Conservation (phyloP, 2,797 vertebrate genomes). For the Chelon auratus region DNA sequence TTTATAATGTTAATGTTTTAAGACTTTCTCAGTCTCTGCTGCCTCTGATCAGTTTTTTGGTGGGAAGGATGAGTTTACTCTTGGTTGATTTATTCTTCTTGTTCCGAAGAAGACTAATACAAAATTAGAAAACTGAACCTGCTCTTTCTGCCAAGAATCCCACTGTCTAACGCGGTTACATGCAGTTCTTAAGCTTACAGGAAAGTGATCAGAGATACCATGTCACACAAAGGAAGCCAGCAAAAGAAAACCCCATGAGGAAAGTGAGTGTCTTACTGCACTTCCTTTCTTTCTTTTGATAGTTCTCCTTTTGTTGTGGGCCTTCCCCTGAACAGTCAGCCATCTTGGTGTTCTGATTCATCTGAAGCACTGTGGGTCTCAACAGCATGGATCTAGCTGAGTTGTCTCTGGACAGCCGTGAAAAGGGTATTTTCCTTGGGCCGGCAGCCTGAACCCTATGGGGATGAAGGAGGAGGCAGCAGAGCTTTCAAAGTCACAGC, state of each 20-base stretch:
- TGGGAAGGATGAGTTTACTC: too few relatives aligned
- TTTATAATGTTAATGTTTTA: too few relatives aligned
- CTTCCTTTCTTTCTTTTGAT: slow-evolving; percentile 49
- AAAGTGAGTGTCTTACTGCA: slow-evolving; percentile 31
- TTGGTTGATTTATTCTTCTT: slow-evolving; percentile 10
- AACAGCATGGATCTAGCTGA: slow-evolving; percentile 37
- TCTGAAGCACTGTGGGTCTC: slow-evolving; percentile 22
- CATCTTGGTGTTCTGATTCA: slow-evolving; percentile 1
- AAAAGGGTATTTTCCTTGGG: slow-evolving; percentile 42
- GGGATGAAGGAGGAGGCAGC: slow-evolving; percentile 43
- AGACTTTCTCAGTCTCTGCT: too few relatives aligned
- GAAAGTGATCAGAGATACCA: slow-evolving; percentile 41
- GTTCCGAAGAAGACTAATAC: too few relatives aligned
- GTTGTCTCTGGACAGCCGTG: slow-evolving; percentile 51
- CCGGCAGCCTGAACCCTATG: slow-evolving; percentile 45
- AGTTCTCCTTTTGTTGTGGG: slow-evolving; percentile 1
- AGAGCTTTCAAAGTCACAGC: slow-evolving; percentile 14
- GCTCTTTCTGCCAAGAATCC: background rate
- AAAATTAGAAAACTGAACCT: slow-evolving; percentile 8
- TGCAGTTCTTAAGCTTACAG: slow-evolving; percentile 27
- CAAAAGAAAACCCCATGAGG: slow-evolving; percentile 43
- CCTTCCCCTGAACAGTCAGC: slow-evolving; percentile 11
- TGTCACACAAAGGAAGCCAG: slow-evolving; percentile 28
- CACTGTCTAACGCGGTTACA: slow-evolving; percentile 17
- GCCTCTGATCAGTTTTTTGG: too few relatives aligned